Evolutionary conservation across 30 jellyfish, hydroid and myxozoan genomes (phyloP), one percentile per base, ranked within the genome.

Genomic region (Hydractinia echinata): DNA sequence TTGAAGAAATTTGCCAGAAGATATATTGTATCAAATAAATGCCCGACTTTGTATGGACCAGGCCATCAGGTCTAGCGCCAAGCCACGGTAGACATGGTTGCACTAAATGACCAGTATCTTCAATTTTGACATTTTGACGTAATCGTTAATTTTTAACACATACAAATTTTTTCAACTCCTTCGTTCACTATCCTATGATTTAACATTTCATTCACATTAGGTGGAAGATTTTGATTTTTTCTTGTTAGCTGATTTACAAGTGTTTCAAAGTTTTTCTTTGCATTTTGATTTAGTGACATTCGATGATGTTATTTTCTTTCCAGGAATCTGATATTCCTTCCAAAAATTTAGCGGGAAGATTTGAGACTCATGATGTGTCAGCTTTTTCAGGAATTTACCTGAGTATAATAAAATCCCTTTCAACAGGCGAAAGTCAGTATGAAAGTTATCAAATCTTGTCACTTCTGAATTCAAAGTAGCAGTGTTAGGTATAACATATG

Each of bases 41-140:
- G 11, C 51, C 51, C 3, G 14, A 15, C 1, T 67, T 30, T 10
- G 20, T n/a, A 21, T 10, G 21, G 11, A 67, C 1, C 19, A 4
- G 51, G 21, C 78, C 78, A 67, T 67, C 78, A 67, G 78, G 78
- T 0, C 78, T 67, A 0, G 78, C 78, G 21, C 78, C 78, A 21
- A 67, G 78, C 69, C 69, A 58, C 15, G 69, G 69, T 58, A 58
- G 53, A 74, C 44, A 48, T 62, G 92, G 92, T 66, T 84, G 92
- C 51, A 84, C 89, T 30, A 84, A 73, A 18, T 76, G 48, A 62
- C 92, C 90, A 8, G 83, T 55, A 9, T 84, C 92, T 14, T 67
- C 76, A 20, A 84, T 73, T 74, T 67, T 48, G 19, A 51, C 76
- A n/a, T 62, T 66, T 39, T 84, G 72, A 2, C 19, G 69, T 58